Conservation (phyloP, 64 coral and sea anemone genomes). For the Hydrozoanthus tunicans region DNA sequence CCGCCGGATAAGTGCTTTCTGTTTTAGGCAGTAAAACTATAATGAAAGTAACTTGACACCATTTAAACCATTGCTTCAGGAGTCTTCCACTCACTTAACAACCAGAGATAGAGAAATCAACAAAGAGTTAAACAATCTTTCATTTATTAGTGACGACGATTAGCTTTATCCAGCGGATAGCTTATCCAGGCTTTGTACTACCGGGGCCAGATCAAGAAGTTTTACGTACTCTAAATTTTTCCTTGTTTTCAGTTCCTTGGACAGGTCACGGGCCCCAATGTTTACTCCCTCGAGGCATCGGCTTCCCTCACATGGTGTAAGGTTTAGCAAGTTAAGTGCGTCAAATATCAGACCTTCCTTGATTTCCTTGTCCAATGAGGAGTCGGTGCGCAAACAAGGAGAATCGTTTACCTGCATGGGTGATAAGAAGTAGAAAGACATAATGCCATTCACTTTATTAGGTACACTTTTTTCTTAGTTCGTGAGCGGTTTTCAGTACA, state of each 20-base stretch:
- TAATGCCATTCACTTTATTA: background rate
- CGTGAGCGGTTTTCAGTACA: too few relatives aligned
- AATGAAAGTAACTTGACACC: background rate
- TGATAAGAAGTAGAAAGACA: background rate
- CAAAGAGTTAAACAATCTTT: too few relatives aligned
- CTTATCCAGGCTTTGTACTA: too few relatives aligned
- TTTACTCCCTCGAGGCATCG: conserved; percentile 85
- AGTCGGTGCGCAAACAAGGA: conserved; percentile 94
- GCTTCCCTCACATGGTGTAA: conserved; percentile 75
- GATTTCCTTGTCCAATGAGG: conserved; percentile 88
- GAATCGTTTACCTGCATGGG: conserved; percentile 85
- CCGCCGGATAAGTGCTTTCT: too few relatives aligned
- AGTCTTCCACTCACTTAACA: too few relatives aligned
- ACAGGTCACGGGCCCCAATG: conserved; percentile 67
- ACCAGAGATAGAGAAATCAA: too few relatives aligned
- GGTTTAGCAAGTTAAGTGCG: conserved; percentile 80
- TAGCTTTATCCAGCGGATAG: too few relatives aligned
- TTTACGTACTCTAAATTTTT: conserved; percentile 78
- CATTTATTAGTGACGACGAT: too few relatives aligned
- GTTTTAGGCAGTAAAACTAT: too few relatives aligned
- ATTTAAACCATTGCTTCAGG: too few relatives aligned
- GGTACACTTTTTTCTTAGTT: background rate
- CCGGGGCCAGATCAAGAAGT: background rate
- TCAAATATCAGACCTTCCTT: conserved; percentile 93
- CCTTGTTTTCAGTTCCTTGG: conserved; percentile 71